Conservation (phyloP, 2,113 vertebrate genomes). For the Dendrocopos noguchii region DNA sequence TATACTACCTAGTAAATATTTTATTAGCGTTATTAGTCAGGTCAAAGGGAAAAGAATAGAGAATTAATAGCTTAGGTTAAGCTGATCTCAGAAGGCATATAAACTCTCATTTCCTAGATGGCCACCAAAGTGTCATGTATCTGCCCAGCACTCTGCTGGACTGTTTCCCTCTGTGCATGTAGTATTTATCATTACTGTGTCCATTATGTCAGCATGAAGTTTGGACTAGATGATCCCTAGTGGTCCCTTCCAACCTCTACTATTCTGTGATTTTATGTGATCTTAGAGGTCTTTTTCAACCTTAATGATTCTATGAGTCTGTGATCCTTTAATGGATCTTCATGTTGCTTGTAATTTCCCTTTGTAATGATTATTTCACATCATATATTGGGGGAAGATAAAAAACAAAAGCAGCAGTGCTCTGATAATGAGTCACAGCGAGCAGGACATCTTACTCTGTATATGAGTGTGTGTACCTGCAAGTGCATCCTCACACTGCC, state of each 20-base stretch:
- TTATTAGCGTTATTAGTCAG: neutral
- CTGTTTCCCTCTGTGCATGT: neutral
- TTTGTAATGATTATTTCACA: neutral
- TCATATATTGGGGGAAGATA: neutral
- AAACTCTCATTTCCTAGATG: neutral
- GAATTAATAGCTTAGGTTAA: conserved; percentile 13
- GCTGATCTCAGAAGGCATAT: neutral
- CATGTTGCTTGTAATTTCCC: neutral
- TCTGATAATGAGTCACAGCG: neutral
- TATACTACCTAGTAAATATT: neutral
- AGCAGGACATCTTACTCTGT: neutral
- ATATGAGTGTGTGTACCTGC: neutral
- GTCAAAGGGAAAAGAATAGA: neutral
- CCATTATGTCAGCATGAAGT: neutral
- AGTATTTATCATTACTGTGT: neutral
- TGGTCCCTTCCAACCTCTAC: no score
- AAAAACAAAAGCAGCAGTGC: neutral
- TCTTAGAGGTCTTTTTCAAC: no score
- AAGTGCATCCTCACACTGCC: neutral
- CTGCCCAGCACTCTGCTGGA: neutral
- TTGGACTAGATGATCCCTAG: no score
- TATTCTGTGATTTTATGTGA: no score
- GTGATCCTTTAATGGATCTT: neutral
- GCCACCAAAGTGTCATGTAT: neutral
- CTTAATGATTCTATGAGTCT: no score